Percentiles rank a stretch among this genome's conserved stretches.
phyloP scores from a whole-genome alignment of 2,888 invertebrate genomes.

The Phalera bucephala region DNA sequence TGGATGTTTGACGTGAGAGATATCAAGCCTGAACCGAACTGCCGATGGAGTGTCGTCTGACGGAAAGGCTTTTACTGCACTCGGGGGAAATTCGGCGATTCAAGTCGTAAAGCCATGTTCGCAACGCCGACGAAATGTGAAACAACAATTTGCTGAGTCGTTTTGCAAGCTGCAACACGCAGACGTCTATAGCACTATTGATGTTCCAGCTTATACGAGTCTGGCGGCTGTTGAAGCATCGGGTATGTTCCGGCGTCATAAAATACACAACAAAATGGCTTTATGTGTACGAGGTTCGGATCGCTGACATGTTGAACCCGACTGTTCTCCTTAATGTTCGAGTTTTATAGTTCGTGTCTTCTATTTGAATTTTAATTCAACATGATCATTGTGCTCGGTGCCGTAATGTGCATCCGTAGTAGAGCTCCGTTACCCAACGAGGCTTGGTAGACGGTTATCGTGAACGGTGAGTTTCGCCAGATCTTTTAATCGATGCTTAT shows the following conservation, averaged over 20 bases:
- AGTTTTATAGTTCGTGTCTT: conserved; percentile 58
- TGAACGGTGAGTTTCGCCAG: conserved; percentile 35
- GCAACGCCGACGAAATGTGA: conserved; percentile 48
- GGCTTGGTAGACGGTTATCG: conserved; percentile 32
- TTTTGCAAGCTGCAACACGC: conserved; percentile 43
- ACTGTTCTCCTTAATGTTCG: conserved; percentile 54
- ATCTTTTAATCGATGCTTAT: conserved; percentile 36
- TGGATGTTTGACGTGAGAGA: conserved; percentile 49
- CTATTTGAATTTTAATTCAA: conserved; percentile 65
- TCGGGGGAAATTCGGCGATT: conserved; percentile 76
- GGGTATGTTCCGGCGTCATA: conserved; percentile 49
- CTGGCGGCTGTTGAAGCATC: conserved; percentile 21
- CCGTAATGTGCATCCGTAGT: conserved; percentile 33
- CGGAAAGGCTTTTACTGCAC: conserved; percentile 66
- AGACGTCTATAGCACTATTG: conserved; percentile 24
- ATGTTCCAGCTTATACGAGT: conserved; percentile 32
- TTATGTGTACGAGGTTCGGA: conserved; percentile 42
- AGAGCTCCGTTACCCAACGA: conserved; percentile 25
- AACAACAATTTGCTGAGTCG: conserved; percentile 53
- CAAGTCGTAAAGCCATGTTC: conserved; percentile 56
- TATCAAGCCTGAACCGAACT: conserved; percentile 63
- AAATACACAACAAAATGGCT: conserved; percentile 61
- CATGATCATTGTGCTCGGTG: conserved; percentile 45
- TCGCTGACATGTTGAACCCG: conserved; percentile 46
- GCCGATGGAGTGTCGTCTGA: conserved; percentile 56